A percentile compares a stretch with the other conserved stretches of the same genome.
phyloP scores from a whole-genome alignment of 2,797 vertebrate species.

The Gephyroberyx darwinii region DNA sequence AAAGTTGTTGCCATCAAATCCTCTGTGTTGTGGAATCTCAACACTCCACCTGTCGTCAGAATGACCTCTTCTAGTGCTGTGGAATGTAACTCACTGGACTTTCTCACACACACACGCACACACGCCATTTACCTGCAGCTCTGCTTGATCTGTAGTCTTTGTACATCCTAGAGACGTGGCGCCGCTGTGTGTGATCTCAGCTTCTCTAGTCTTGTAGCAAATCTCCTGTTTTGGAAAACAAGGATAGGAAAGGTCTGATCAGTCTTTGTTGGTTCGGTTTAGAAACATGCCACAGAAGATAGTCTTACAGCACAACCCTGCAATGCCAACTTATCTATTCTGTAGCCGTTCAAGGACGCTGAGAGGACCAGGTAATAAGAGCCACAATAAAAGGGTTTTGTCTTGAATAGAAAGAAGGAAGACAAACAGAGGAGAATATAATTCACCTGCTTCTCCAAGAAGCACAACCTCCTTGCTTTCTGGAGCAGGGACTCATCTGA shows the following conservation, averaged over 20 bases:
- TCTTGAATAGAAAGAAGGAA: slow-evolving; percentile 58
- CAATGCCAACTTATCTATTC: slow-evolving; percentile 26
- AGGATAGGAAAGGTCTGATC: slow-evolving; percentile 45
- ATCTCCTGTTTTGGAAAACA: slow-evolving; percentile 65
- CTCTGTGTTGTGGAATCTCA: slow-evolving; percentile 10
- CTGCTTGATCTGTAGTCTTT: slow-evolving; percentile 77
- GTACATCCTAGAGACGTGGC: slow-evolving; percentile 74
- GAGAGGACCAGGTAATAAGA: slow-evolving; percentile 40
- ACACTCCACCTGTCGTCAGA: slow-evolving; percentile 22
- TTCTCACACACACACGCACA: neutral
- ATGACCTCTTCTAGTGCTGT: neutral
- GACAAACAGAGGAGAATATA: slow-evolving; percentile 64
- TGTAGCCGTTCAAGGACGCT: slow-evolving; percentile 56
- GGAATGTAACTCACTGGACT: neutral
- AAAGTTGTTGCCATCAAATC: slow-evolving; percentile 43
- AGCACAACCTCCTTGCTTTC: slow-evolving; percentile 72
- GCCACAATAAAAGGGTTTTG: slow-evolving; percentile 54
- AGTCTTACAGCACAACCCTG: slow-evolving; percentile 15
- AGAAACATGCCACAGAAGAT: slow-evolving; percentile 31
- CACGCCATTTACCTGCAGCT: slow-evolving; percentile 76
- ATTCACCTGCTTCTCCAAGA: slow-evolving; percentile 62
- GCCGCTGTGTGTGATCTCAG: slow-evolving; percentile 42
- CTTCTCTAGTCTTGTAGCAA: slow-evolving; percentile 42
- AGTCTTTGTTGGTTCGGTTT: slow-evolving; percentile 40
- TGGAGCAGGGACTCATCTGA: slow-evolving; percentile 69